These are phyloP conservation scores for Alosa sapidissima DNA, from an alignment of 2,797 vertebrate species.

Conservation along the genomic window DNA sequence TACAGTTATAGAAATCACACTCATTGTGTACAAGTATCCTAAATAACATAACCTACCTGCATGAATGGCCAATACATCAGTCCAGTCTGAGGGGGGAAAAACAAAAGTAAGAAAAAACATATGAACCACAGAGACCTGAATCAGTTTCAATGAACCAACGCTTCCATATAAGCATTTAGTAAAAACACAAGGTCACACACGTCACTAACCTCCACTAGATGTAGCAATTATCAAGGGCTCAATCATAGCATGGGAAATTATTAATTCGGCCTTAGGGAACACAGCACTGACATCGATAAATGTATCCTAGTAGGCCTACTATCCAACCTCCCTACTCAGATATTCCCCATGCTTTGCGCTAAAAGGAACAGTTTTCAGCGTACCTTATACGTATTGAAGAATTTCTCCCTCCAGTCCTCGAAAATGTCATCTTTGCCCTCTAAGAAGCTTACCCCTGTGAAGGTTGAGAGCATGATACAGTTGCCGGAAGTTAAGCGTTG, in stretches of 20 bases:
- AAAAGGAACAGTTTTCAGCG: conserved; percentile 33
- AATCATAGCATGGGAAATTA: not conserved
- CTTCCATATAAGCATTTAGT: not conserved
- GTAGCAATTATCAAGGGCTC: not conserved
- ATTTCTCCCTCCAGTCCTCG: conserved; percentile 88
- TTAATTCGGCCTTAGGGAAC: too few relatives aligned
- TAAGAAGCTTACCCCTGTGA: conserved; percentile 84
- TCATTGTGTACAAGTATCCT: not conserved
- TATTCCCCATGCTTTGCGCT: too few relatives aligned
- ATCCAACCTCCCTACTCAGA: not conserved
- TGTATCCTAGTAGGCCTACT: not conserved
- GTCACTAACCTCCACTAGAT: not conserved
- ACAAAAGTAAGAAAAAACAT: not conserved
- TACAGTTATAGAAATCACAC: not conserved
- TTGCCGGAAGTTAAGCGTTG: conserved; percentile 2
- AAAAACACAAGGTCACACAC: not conserved
- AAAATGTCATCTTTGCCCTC: conserved; percentile 88
- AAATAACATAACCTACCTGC: conserved; percentile 77
- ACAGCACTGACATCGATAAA: not conserved
- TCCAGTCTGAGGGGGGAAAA: conserved; percentile 79
- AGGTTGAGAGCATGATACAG: conserved; percentile 10
- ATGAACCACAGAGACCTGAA: not conserved
- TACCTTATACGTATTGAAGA: conserved; percentile 94
- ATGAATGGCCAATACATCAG: conserved; percentile 94
- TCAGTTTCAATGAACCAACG: not conserved